These are phyloP conservation scores for Sitta europaea DNA, from an alignment of 2,113 vertebrate species.

Conservation along the genomic window DNA sequence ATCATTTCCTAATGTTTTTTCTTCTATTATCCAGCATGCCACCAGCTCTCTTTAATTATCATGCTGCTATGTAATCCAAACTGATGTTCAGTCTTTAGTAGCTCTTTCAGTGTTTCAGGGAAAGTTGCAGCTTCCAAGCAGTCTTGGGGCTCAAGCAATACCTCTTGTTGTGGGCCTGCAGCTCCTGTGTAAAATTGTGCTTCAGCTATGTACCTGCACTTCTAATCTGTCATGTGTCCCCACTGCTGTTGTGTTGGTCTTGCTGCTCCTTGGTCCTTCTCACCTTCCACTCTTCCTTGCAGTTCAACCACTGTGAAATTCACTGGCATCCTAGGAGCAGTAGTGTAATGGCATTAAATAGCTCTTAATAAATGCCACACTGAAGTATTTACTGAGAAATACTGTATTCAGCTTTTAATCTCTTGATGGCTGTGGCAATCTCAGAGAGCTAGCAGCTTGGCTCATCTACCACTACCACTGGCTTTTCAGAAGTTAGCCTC, in stretches of 20 bases:
- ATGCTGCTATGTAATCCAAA: rapidly evolving
- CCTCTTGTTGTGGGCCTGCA: not conserved
- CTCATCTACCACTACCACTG: not conserved
- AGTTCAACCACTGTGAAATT: not conserved
- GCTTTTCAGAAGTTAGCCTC: not conserved
- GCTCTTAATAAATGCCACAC: not conserved
- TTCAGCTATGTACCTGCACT: not conserved
- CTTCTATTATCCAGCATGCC: not conserved
- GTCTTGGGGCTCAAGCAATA: not conserved
- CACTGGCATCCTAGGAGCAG: not conserved
- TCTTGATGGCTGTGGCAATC: not conserved
- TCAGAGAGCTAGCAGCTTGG: not conserved
- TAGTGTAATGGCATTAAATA: not conserved
- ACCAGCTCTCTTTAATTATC: not conserved
- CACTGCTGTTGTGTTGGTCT: not conserved
- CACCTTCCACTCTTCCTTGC: not conserved
- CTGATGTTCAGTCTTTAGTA: not conserved
- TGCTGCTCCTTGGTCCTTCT: not conserved
- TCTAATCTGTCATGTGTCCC: not conserved
- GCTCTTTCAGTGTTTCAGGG: not conserved
- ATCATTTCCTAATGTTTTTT: not conserved
- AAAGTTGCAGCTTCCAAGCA: not conserved
- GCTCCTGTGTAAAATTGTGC: not conserved
- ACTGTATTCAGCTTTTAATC: not conserved
- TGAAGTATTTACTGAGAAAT: not conserved